Base-by-base conservation (phyloP, 2,797 vertebrate species). In the Ceryle rudis region DNA sequence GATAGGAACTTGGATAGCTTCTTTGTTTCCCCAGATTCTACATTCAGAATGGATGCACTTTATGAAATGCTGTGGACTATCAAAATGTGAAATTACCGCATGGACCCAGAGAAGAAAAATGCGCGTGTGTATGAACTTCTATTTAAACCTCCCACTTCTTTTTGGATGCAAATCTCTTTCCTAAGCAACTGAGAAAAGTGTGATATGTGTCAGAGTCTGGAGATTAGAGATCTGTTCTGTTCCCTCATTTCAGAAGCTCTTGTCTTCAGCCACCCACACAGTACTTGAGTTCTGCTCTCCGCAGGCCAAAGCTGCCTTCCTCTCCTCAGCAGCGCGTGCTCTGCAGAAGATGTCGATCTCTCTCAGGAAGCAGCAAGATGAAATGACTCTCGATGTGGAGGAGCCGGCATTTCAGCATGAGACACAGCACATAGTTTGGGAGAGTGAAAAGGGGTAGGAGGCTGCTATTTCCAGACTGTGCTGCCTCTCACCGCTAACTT, bases 181-280 rank as follows among this genome's bases (percentile, higher is more conserved):
- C 96, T 95, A 97, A 97, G 97, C 96, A 97, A 97, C 97, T 95
- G 96, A 91, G 93, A 93, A 79, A 96, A 97, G 96, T 89, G 91
- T 29, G 95, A 93, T 96, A 95, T 96, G 95, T 97, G 96, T 96
- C 96, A 96, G 95, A 96, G 95, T 95, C 96, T 97, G 90, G 96
- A 97, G 95, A 96, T 96, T 97, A 97, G 96, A 97, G 95, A 95
- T 96, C 95, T 97, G 93, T 97, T 97, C 97, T 95, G 90, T 97
- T 97, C 97, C 90, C 71, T 95, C 86, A 1, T 96, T 94, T 95
- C 96, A 97, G 96, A 93, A 97, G 91, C 95, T 96, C 96, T 96
- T 95, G 95, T 95, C 96, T 97, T 96, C 2, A 72, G 80, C 95
- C 95, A 90, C 97, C 94, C 95, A 97, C 97, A 9, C 97, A 92